Base-by-base conservation (phyloP, 2,888 invertebrate species). In the Mylabris sibirica region DNA sequence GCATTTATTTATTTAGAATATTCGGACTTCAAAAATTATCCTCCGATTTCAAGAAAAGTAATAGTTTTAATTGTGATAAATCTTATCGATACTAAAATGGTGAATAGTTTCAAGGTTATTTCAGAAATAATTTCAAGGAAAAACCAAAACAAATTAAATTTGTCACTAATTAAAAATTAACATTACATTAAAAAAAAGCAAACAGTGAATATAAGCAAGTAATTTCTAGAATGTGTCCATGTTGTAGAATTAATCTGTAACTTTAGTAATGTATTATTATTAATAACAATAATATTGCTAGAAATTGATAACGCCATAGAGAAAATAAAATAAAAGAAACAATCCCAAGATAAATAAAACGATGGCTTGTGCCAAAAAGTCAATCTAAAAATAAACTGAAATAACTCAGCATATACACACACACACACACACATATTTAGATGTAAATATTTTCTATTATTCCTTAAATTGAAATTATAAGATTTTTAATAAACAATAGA, bases 291-390 rank as follows among this genome's bases (percentile, higher is more conserved):
- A 38, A 38, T 38, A 20, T 6, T 1, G 2, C 20, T 22, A 22
- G n/a, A 22, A 22, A 53, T 11, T 53, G 49, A 53, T 53, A 53
- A 53, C 2, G 20, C 3, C 4, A 17, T 44, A 3, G 20, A 53
- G 8, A 22, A 22, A 53, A 53, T 41, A 49, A 20, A 53, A 53
- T 11, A 49, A 49, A 20, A 20, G 49, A 20, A 53, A 53, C 53
- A 22, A 53, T 53, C 22, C 12, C 0, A 11, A 24, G 53, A 53
- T 53, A 53, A 53, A 22, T 49, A 49, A 49, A 49, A 49, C 20
- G 17, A 24, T 53, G 22, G 53, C 22, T 12, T 24, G 53, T 53
- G 53, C 53, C 53, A 53, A 53, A 53, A 53, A 53, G 22, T 22
- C 24, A 24, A 53, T 53, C 53, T 53, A 53, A 53, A 53, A 53